A percentile compares a stretch with the other conserved stretches of the same genome.
These are phyloP conservation scores for Catocala nupta DNA, from an alignment of 2,888 invertebrate genomes.

Conservation along the genomic window DNA sequence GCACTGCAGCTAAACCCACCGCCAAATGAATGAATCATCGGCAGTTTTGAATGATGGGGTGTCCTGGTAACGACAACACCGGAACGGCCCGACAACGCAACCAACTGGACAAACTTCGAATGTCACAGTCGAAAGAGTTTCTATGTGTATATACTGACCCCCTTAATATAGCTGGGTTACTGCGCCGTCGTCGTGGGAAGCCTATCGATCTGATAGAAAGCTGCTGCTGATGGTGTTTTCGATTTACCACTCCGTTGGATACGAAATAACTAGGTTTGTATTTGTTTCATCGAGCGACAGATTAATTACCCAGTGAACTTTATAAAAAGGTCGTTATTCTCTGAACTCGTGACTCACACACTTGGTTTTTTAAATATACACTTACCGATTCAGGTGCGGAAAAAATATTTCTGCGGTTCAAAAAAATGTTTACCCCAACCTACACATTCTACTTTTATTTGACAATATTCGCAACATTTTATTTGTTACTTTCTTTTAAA, in stretches of 20 bases:
- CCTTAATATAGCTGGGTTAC: constrained; percentile 68
- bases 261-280: constrained; percentile 55
- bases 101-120: constrained; percentile 65
- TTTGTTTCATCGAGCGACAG: constrained; percentile 44
- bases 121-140: constrained; percentile 51
- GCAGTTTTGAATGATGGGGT: constrained; percentile 58
- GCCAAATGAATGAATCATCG: constrained; percentile 68
- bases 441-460: too few species aligned
- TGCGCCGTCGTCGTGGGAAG: constrained; percentile 77
- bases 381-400: constrained; percentile 13
- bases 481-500: too few species aligned
- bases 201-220: constrained; percentile 78
- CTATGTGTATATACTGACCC: constrained; percentile 48
- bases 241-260: constrained; percentile 63
- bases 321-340: constrained; percentile 28
- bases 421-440: too few species aligned
- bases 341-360: constrained; percentile 41
- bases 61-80: constrained; percentile 71
- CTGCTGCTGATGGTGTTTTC: constrained; percentile 64
- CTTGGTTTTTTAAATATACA: constrained; percentile 31
- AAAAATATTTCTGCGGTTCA: constrained; percentile 14
- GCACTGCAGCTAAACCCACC: constrained; percentile 56
- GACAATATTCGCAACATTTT: too few species aligned
- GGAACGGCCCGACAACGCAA: constrained; percentile 62
- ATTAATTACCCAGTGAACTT: constrained; percentile 27